Base-by-base conservation (phyloP, 2,797 vertebrate species). In the Lutjanus campechanus region DNA sequence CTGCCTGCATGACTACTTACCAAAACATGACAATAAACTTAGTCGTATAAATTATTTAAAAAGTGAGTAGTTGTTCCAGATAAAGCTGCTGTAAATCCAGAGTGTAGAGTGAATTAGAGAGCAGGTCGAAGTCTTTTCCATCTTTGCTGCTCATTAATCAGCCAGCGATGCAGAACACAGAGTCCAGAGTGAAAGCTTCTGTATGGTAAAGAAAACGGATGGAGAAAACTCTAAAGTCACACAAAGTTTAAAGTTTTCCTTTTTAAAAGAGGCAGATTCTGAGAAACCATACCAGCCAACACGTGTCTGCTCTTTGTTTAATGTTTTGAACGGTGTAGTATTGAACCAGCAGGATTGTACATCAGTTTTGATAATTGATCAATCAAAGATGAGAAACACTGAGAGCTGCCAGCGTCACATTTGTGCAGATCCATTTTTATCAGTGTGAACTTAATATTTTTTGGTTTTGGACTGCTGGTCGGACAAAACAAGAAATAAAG, bases 111-210 rank as follows among this genome's bases (percentile, higher is more conserved):
- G 15, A 17, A 40, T 17, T 13, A 19, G 5, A 69, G 47, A 46
- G 15, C 25, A 47, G 69, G 69, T 8, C 11, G 49, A 13, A 67
- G 66, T 47, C 11, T 40, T 46, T 69, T 17, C 51, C 55, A 46
- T 53, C 54, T 73, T 29, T 65, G 1, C 49, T 64, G 55, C 43
- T 55, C 11, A 63, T 75, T 77, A 71, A 46, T 46, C 20, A 50
- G 8, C 7, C 77, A 53, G 56, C 17, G 55, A 73, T 54, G 55
- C 40, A 22, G 61, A 67, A 70, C 65, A 3, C 50, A 9, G 25
- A 8, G 22, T 53, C 49, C 65, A 59, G 40, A 53, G 20, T 49
- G 9, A 46, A 40, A 55, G 73, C 64, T 64, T 25, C 77, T 68
- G 50, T 41, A 10, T 59, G 73, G 40, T 69, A 77, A n/a, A n/a